Evolutionary conservation across 2,797 vertebrate genomes (phyloP), one percentile per base, ranked within the genome.

Genomic region (Syndactyla subalaris): DNA sequence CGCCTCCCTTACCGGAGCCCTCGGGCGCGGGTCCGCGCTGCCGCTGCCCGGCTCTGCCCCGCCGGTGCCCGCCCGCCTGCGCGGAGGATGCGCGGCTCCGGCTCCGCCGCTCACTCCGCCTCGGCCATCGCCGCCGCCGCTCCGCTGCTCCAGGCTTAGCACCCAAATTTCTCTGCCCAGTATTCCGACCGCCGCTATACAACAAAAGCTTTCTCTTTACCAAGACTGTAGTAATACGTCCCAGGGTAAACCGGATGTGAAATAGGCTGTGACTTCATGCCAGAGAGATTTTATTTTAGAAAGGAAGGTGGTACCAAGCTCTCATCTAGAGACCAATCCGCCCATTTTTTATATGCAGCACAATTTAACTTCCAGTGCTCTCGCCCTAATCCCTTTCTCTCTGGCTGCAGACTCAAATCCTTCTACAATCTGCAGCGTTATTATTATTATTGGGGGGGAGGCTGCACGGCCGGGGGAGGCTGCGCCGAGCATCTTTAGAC

Each of bases 281-380:
- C 98, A 98, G 97, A 97, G 98, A 97, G 98, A 97, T 98, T 98
- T 98, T 97, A 98, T 98, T 98, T 98, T 98, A 98, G 98, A 98
- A 98, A 98, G 98, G 98, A 98, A 98, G 98, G 98, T 98, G 98
- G 98, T 98, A 98, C 98, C 98, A 98, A 98, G 97, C 98, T 98
- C 98, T 98, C 98, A 98, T 98, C 98, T 98, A 98, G 97, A 98
- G 98, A 98, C 98, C 97, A 98, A 98, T 98, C 98, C 99, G 98
- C 98, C 98, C 98, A 98, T 99, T 98, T 98, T 98, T 98, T 98
- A 98, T 97, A 98, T 98, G 99, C 99, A 99, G 98, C 98, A 98
- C 98, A 98, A 98, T 99, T 98, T 98, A 98, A 99, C 98, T 99
- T 99, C 98, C 98, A 98, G 97, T 96, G 98, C 98, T 98, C 98